phyloP scores from a whole-genome alignment of 2,113 vertebrate species.

The Megaceryle torquata region DNA sequence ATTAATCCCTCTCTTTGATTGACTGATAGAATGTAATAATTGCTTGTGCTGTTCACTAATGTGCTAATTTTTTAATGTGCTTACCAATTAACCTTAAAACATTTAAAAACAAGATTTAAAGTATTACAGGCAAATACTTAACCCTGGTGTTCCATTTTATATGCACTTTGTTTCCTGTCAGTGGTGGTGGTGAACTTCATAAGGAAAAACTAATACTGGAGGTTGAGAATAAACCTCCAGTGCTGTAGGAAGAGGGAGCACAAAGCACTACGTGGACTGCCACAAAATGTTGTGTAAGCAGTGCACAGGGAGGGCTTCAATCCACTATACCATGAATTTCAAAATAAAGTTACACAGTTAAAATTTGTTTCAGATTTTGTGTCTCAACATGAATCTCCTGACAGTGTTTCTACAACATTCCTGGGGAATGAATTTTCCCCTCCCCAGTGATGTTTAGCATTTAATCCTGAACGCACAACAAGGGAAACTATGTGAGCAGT shows the following conservation, averaged over 20 bases:
- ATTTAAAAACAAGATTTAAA: slow-evolving; percentile 42
- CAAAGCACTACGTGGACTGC: background rate
- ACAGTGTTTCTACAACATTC: background rate
- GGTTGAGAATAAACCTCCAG: background rate
- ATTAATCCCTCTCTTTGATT: background rate
- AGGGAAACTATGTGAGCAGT: background rate
- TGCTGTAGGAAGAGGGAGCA: background rate
- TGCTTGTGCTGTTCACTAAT: background rate
- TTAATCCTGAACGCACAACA: background rate
- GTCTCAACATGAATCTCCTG: background rate
- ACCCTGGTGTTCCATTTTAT: slow-evolving; percentile 20
- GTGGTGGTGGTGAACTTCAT: slow-evolving; percentile 29
- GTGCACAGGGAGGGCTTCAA: background rate
- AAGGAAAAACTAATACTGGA: slow-evolving; percentile 23
- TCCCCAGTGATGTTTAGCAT: background rate
- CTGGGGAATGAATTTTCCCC: background rate
- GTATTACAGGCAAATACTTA: slow-evolving; percentile 46
- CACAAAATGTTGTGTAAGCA: background rate
- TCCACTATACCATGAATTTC: background rate
- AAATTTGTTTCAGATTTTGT: background rate
- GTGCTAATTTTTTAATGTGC: slow-evolving; percentile 22
- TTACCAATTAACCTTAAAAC: slow-evolving; percentile 42
- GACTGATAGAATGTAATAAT: background rate
- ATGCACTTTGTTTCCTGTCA: slow-evolving; percentile 24
- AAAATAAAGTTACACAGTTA: background rate